These are phyloP conservation scores for Drosophila tripunctata DNA, from an alignment of 2,888 invertebrate species.

Conservation along the genomic window DNA sequence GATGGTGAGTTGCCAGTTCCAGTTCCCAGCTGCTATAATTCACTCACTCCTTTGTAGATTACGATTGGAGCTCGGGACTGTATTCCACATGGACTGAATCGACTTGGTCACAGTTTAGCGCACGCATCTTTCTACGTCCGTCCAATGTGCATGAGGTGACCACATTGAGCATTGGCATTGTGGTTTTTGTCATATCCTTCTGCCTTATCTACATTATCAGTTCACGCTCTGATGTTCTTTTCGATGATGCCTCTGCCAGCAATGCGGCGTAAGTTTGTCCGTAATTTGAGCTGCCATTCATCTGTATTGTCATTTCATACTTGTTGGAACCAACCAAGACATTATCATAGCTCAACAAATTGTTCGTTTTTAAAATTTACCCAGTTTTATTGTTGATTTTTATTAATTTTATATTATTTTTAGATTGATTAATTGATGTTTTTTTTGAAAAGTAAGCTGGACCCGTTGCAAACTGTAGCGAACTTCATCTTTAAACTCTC, in stretches of 20 bases:
- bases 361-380: background rate
- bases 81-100: slow-evolving; percentile 97
- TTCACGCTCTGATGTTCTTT: slow-evolving; percentile 82
- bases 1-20: slow-evolving; percentile 85
- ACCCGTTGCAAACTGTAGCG: slow-evolving; percentile 16
- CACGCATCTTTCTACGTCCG: slow-evolving; percentile 91
- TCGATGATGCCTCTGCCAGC: slow-evolving; percentile 81
- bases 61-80: slow-evolving; percentile 89
- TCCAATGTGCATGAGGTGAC: slow-evolving; percentile 82
- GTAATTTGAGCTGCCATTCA: background rate
- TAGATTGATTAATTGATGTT: slow-evolving; percentile 69
- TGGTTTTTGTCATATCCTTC: slow-evolving; percentile 83
- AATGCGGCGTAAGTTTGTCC: slow-evolving; percentile 81
- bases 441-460: slow-evolving; percentile 18
- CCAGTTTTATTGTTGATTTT: slow-evolving; percentile 14
- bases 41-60: slow-evolving; percentile 85
- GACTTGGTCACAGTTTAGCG: slow-evolving; percentile 90
- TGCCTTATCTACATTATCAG: slow-evolving; percentile 83
- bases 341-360: background rate
- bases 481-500: slow-evolving; percentile 32
- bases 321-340: background rate
- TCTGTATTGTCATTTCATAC: slow-evolving; percentile 2
- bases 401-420: slow-evolving; percentile 38
- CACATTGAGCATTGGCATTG: slow-evolving; percentile 82
- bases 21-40: background rate